A percentile compares a stretch with the other conserved stretches of the same genome.
These are phyloP conservation scores for Coilia nasus DNA, from an alignment of 2,797 vertebrate species.

Conservation along the genomic window DNA sequence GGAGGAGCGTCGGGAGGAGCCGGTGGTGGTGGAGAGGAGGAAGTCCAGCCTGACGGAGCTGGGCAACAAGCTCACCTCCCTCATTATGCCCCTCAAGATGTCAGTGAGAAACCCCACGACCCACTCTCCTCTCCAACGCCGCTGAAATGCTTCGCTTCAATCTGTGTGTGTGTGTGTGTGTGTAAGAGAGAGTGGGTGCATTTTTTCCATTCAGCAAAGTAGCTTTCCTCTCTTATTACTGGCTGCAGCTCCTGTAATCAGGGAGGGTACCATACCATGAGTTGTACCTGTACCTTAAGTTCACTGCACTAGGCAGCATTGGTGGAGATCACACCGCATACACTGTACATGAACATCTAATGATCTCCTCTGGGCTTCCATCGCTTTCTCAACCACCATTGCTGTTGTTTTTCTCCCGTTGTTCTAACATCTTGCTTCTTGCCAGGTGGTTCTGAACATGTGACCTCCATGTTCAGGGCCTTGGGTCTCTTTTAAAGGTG, in stretches of 20 bases:
- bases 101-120: slow-evolving; percentile 63
- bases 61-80: slow-evolving; percentile 72
- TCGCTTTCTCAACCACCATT: not conserved
- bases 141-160: not conserved
- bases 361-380: not conserved
- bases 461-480: not conserved
- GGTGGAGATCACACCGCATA: slow-evolving; percentile 39
- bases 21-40: slow-evolving; percentile 67
- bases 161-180: not conserved
- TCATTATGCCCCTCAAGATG: slow-evolving; percentile 75
- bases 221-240: too few relatives aligned
- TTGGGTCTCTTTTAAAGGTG: not conserved
- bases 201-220: too few relatives aligned
- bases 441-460: not conserved
- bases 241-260: too few relatives aligned
- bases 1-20: slow-evolving; percentile 65
- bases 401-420: not conserved
- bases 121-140: not conserved
- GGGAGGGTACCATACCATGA: too few relatives aligned
- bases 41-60: slow-evolving; percentile 84
- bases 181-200: not conserved
- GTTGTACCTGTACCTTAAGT: too few relatives aligned
- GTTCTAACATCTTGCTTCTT: not conserved
- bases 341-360: not conserved
- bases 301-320: not conserved